phyloP scores from a whole-genome alignment of 2,888 invertebrate species.

The Eupithecia centaureata region DNA sequence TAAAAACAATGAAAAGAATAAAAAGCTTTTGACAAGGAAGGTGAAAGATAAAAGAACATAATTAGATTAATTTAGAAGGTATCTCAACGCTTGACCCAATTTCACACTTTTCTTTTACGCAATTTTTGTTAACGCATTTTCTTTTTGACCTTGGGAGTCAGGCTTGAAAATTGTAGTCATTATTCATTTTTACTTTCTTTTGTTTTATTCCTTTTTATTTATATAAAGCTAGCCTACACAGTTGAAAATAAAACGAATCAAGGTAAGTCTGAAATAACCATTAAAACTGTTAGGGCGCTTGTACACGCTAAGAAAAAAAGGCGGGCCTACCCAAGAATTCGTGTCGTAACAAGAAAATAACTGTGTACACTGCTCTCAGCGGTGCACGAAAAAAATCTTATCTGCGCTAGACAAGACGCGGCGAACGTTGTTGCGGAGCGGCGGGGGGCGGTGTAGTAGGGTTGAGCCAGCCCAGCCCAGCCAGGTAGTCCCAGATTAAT shows the following conservation, averaged over 20 bases:
- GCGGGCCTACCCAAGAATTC: too few relatives aligned
- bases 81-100: slow-evolving; percentile 14
- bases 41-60: neutral
- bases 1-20: slow-evolving; percentile 5
- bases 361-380: too few relatives aligned
- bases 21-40: neutral
- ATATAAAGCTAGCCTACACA: neutral
- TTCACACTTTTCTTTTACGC: slow-evolving; percentile 11
- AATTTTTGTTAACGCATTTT: neutral
- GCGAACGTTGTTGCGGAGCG: too few relatives aligned
- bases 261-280: too few relatives aligned
- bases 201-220: neutral
- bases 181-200: neutral
- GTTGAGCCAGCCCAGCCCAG: too few relatives aligned
- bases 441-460: too few relatives aligned
- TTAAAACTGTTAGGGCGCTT: too few relatives aligned
- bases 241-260: neutral
- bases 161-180: neutral
- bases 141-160: neutral
- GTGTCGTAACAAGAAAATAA: too few relatives aligned
- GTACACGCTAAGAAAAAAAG: too few relatives aligned
- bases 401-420: too few relatives aligned
- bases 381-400: too few relatives aligned
- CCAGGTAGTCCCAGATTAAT: too few relatives aligned
- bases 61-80: slow-evolving; percentile 18